A percentile compares a stretch with the other conserved stretches of the same genome.
These are phyloP conservation scores for Epistrophella euchroma DNA, from an alignment of 2,888 invertebrate species.

Conservation along the genomic window DNA sequence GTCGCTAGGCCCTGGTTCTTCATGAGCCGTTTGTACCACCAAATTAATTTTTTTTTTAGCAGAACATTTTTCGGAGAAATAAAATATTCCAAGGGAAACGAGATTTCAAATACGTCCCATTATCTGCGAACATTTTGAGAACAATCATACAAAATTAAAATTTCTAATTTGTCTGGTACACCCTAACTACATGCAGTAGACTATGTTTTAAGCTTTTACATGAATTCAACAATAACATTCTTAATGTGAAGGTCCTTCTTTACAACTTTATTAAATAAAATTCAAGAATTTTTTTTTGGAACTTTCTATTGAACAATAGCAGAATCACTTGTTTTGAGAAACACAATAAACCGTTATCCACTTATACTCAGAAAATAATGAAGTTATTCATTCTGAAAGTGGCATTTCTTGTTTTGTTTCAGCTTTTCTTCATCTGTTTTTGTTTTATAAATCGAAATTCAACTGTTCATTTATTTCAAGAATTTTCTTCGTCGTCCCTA, in stretches of 20 bases:
- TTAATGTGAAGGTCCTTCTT: not conserved
- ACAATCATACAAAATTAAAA: no score
- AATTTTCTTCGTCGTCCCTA: not conserved
- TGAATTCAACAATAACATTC: not conserved
- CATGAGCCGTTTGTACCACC: no score
- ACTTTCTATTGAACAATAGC: not conserved
- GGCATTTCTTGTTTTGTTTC: not conserved
- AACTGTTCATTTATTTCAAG: conserved; percentile 19
- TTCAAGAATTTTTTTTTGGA: not conserved
- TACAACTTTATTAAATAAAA: not conserved
- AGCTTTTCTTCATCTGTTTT: not conserved
- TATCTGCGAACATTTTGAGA: no score
- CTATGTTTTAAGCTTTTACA: not conserved
- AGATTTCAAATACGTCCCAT: no score
- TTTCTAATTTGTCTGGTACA: no score
- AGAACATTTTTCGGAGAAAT: no score
- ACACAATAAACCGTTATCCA: not conserved
- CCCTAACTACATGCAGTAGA: no score
- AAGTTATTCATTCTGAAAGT: conserved; percentile 11
- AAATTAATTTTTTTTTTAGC: no score
- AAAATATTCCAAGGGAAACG: no score
- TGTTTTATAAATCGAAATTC: conserved; percentile 28
- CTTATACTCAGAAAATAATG: not conserved
- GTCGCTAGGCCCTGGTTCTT: no score
- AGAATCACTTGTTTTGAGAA: not conserved